phyloP scores from a whole-genome alignment of 1,140 invertebrate species.

The Drosophila malerkotliana region DNA sequence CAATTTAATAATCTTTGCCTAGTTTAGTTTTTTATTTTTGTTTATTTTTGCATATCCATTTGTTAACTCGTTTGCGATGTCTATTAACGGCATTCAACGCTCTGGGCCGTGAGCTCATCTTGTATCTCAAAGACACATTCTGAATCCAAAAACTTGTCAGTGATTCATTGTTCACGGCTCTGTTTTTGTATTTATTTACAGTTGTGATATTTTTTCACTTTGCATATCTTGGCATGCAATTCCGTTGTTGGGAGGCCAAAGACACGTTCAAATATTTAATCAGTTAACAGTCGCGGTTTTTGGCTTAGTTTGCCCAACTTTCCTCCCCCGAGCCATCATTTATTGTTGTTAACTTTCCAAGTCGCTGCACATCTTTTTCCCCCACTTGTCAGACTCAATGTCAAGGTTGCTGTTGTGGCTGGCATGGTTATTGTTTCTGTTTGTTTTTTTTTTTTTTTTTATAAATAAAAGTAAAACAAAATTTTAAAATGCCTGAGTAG shows the following conservation, averaged over 20 bases:
- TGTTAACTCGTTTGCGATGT: slow-evolving; percentile 57
- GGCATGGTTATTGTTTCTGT: slow-evolving; percentile 18
- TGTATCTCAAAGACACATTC: slow-evolving; percentile 26
- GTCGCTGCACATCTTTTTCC: slow-evolving; percentile 54
- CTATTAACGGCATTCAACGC: slow-evolving; percentile 59
- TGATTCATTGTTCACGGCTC: slow-evolving; percentile 58
- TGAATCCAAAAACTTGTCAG: slow-evolving; percentile 57
- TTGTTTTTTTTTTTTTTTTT: slow-evolving; percentile 42
- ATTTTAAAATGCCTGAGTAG: slow-evolving; percentile 24
- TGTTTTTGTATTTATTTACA: slow-evolving; percentile 36
- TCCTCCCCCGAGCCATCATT: neutral
- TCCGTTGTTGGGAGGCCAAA: slow-evolving; percentile 14
- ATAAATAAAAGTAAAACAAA: slow-evolving; percentile 33
- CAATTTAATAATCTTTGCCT: slow-evolving; percentile 19
- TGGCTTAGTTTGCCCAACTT: slow-evolving; percentile 35
- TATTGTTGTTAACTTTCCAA: slow-evolving; percentile 50
- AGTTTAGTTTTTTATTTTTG: slow-evolving; percentile 33
- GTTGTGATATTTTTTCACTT: slow-evolving; percentile 44
- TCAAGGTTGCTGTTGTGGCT: slow-evolving; percentile 58
- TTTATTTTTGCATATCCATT: slow-evolving; percentile 38
- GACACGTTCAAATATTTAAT: slow-evolving; percentile 53
- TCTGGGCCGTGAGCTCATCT: slow-evolving; percentile 63
- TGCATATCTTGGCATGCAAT: slow-evolving; percentile 45
- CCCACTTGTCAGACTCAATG: slow-evolving; percentile 58
- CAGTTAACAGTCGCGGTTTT: slow-evolving; percentile 22